Evolutionary conservation across 2,797 vertebrate species (phyloP), one percentile per base, ranked within the genome.

Genomic region (Peromyscus attwateri): DNA sequence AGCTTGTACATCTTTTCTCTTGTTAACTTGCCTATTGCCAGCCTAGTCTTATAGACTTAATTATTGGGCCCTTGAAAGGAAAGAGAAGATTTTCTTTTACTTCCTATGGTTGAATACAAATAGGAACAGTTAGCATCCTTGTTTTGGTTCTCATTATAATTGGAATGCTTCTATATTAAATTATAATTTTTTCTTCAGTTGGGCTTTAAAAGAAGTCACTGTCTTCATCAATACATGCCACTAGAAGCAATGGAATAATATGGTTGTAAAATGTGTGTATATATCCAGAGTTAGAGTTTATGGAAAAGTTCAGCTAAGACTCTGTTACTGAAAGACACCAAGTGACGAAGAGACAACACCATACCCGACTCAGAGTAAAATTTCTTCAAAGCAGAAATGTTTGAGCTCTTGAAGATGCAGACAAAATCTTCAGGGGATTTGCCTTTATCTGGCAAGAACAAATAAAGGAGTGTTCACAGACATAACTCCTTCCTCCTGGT

Each of bases 181-280:
- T 40, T 34, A 34, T 79, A 16, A 27, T 64, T 83, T 75, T 27
- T 55, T 55, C 11, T 8, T 94, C 73, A 79, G 4, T 60, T 87
- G 77, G n/a, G 14, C 25, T 82, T 85, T 96, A 79, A 93, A 60
- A 43, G 62, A 40, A 68, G 49, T 82, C 52, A 52, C 31, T 93
- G 27, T 73, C 57, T 89, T 92, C 52, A 49, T 7, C 71, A 76
- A 49, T 14, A 64, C 25, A 21, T 49, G 21, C 21, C 49, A 31
- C 37, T 4, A 11, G 87, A 87, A 87, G 14, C 21, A 87, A 75
- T 68, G 34, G 68, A n/a, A 64, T 40, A 25, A 12, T 87, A n/a
- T 76, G 8, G 13, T 9, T 60, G 60, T 68, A 57, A 73, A 43
- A 37, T 25, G 29, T 6, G 11, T 37, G 3, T 11, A 40, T 19